Base-by-base conservation (phyloP, 2,113 vertebrate species). In the Nothoprocta pentlandii region DNA sequence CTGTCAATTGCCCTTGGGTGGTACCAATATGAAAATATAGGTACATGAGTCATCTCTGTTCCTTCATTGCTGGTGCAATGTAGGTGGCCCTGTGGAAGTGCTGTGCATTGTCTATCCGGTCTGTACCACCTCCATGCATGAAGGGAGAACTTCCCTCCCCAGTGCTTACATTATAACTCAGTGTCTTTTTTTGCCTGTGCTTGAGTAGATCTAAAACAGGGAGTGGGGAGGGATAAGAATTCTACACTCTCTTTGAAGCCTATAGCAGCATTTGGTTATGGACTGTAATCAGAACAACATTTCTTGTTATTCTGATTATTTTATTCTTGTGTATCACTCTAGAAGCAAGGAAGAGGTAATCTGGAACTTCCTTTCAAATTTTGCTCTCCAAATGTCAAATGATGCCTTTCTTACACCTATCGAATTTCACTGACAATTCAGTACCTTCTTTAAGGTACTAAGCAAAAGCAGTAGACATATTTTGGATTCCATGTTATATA, bases 11-110 rank as follows among this genome's bases (percentile, higher is more conserved):
- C 78, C 83, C 69, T 95, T 12, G 0, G 63, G 80, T 70, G 70
- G 83, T 58, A 34, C n/a, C 63, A 39, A 47, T 23, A 4, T 11
- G 36, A 47, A 59, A 87, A n/a, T 12, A 6, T 11, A 14, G 51
- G 1, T 9, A 9, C 15, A 0, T 2, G 3, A 25, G 21, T 58
- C 42, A 30, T 6, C 2, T 3, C 67, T 54, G 39, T 3, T 46
- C 75, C 44, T 59, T 73, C 78, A 34, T 34, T 34, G 12, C 34
- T 16, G 34, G 53, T 34, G 6, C 8, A 49, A 49, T 49, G 21
- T 22, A 25, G 51, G 5, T 59, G 58, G 19, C 41, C 71, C 0
- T 3, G 12, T 16, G 47, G 51, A 58, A 67, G 34, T 41, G 32
- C 2, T 36, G 54, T 4, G 0, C 13, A 51, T 41, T 67, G 47